These are phyloP conservation scores for Thera britannica DNA, from an alignment of 2,888 invertebrate species.

Conservation along the genomic window DNA sequence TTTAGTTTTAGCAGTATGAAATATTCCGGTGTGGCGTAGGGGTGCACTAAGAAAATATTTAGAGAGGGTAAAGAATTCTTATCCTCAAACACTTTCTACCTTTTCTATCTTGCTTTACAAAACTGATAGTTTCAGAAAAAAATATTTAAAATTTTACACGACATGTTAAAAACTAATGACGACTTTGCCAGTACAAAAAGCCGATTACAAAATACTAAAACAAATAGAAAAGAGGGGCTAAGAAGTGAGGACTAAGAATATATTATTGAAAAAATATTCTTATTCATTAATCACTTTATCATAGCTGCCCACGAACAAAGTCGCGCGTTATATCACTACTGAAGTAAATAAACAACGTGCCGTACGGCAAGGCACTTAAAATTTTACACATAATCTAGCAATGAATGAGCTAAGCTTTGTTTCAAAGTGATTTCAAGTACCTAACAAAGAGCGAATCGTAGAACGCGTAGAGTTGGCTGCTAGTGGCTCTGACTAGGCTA, in stretches of 20 bases:
- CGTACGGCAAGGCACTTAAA: slow-evolving; percentile 12
- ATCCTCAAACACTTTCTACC: no score
- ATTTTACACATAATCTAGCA: slow-evolving; percentile 1
- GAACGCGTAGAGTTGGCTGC: slow-evolving; percentile 12
- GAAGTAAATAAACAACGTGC: slow-evolving; percentile 1
- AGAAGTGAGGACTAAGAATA: no score
- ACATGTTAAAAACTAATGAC: neutral
- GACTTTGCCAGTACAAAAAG: neutral
- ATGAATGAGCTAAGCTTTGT: slow-evolving; percentile 28
- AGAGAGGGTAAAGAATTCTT: no score
- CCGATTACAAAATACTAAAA: neutral
- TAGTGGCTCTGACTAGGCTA: slow-evolving; percentile 35
- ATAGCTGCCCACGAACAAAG: no score
- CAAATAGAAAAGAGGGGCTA: no score
- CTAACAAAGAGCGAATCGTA: slow-evolving; percentile 15
- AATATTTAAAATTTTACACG: no score
- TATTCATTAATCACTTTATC: no score
- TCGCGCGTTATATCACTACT: no score
- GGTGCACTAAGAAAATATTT: no score
- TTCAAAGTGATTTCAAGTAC: slow-evolving; percentile 14
- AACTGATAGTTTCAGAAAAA: neutral
- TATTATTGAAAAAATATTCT: no score
- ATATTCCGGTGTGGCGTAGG: no score
- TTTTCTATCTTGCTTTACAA: neutral
- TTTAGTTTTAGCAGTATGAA: no score